Evolutionary conservation across 2,888 invertebrate species (phyloP).

Genomic region (Drosophila hawaiiensis): DNA sequence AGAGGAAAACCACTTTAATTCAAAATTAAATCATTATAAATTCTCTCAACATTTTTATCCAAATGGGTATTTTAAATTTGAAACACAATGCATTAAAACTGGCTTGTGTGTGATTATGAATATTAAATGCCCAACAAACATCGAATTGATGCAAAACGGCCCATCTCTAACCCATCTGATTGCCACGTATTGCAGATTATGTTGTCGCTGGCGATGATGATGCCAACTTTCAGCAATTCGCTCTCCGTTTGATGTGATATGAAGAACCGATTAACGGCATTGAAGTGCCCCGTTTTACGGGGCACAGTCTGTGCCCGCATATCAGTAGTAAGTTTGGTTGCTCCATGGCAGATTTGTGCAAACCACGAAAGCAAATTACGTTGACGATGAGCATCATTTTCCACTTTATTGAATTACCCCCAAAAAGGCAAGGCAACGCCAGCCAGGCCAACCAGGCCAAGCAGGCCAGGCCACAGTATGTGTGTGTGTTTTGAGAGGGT

Average conservation of each 20-base stretch:
- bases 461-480: conserved; percentile 40
- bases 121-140: background rate
- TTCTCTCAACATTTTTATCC: background rate
- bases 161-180: conserved; percentile 38
- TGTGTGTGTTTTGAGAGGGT: background rate
- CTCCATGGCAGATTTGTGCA: conserved; percentile 60
- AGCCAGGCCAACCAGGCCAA: conserved; percentile 29
- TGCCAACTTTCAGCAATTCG: conserved; percentile 55
- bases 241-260: conserved; percentile 71
- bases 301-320: conserved; percentile 23
- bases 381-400: conserved; percentile 81
- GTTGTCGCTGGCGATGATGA: conserved; percentile 46
- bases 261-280: conserved; percentile 80
- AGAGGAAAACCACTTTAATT: background rate
- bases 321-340: conserved; percentile 42
- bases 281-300: conserved; percentile 51
- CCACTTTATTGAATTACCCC: conserved; percentile 79
- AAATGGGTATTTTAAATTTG: background rate
- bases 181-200: conserved; percentile 32
- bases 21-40: background rate
- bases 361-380: conserved; percentile 82
- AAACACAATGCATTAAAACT: background rate
- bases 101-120: background rate
- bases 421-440: conserved; percentile 43
- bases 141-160: background rate